Evolutionary conservation across 2,797 vertebrate species (phyloP).

Genomic region (Tragelaphus oryx): DNA sequence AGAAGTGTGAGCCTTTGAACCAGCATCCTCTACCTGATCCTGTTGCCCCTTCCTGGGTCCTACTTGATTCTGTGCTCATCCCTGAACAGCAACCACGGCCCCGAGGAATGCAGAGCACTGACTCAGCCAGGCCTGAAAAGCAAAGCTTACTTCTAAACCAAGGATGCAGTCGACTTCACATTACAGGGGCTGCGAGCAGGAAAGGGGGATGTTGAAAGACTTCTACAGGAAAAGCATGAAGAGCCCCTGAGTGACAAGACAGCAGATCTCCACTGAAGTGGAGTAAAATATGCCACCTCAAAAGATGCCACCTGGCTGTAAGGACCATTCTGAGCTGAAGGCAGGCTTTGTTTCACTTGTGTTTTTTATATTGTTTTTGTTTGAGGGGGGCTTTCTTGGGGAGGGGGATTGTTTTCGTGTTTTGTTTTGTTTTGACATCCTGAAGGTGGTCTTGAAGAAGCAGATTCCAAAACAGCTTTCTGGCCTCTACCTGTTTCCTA

Average conservation of each 20-base stretch:
- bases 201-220: background rate
- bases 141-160: background rate
- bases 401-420: background rate
- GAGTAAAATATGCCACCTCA: background rate
- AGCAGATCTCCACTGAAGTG: too few relatives aligned
- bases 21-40: background rate
- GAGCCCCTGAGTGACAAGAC: fast-evolving
- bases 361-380: background rate
- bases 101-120: background rate
- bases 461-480: background rate
- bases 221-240: background rate
- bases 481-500: background rate
- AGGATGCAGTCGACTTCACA: too few relatives aligned
- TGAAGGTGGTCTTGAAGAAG: background rate
- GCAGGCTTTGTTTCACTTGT: background rate
- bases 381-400: background rate
- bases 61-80: background rate
- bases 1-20: background rate
- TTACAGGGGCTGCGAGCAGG: background rate
- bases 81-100: background rate
- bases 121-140: too few relatives aligned
- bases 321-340: background rate
- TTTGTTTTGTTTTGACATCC: background rate
- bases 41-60: background rate
- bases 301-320: background rate